Evolutionary conservation across 2,888 invertebrate genomes (phyloP).

Genomic region (Brachylomia viminalis): DNA sequence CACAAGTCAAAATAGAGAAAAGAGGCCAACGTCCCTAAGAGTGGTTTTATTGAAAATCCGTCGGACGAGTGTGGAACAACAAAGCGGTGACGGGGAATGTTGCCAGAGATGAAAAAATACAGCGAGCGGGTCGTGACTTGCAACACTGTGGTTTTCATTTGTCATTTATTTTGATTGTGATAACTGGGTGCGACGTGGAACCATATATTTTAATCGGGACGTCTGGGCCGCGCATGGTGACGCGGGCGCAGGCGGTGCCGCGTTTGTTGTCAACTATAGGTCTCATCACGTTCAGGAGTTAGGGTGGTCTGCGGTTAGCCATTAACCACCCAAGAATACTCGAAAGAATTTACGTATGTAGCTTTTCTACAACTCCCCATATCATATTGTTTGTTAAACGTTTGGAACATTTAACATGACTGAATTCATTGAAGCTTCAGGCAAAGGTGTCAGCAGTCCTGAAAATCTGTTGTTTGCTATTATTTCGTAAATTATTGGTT

Average conservation of each 20-base stretch:
- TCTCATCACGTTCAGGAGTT: constrained; percentile 42
- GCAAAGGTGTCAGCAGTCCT: background rate
- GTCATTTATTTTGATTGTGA: constrained; percentile 91
- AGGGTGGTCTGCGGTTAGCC: constrained; percentile 56
- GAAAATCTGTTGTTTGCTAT: background rate
- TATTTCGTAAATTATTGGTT: background rate
- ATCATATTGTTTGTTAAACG: too few species aligned
- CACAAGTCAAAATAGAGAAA: constrained; percentile 76
- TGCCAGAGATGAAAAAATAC: constrained; percentile 81
- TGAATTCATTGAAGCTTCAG: background rate
- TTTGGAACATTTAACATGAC: background rate
- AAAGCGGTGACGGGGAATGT: constrained; percentile 84
- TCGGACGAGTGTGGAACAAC: constrained; percentile 83
- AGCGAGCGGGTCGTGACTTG: constrained; percentile 84
- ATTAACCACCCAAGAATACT: constrained; percentile 32
- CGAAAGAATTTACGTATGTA: constrained; percentile 4
- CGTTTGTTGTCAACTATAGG: constrained; percentile 57
- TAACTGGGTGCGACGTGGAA: constrained; percentile 79
- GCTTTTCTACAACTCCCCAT: background rate
- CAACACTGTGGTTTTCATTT: constrained; percentile 88
- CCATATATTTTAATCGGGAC: constrained; percentile 75
- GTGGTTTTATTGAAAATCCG: constrained; percentile 87
- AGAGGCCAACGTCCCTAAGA: constrained; percentile 82
- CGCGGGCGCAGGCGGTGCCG: constrained; percentile 49
- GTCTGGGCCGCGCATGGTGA: constrained; percentile 49